phyloP scores from a whole-genome alignment of 1,140 invertebrate genomes.

The Polypedilum vanderplanki region DNA sequence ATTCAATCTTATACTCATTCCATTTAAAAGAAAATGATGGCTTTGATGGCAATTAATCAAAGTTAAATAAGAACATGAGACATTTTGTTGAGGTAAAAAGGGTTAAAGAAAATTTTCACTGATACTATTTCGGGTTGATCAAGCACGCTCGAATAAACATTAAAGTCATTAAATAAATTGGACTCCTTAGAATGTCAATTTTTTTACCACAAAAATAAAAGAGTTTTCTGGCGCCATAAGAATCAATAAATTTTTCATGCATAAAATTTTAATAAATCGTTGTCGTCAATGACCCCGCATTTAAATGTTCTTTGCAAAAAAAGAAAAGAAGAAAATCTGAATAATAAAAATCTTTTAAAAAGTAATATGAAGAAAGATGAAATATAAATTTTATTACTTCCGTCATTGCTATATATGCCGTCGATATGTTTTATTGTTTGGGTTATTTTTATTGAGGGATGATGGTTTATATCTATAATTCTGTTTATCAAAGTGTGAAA shows the following conservation, averaged over 20 bases:
- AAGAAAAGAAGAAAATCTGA: too few species aligned
- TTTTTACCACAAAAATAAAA: neutral
- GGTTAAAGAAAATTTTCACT: neutral
- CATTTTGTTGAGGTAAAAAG: neutral
- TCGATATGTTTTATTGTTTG: neutral
- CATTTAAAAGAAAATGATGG: neutral
- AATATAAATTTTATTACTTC: slow-evolving; percentile 25
- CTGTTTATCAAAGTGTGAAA: too few species aligned
- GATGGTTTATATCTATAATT: too few species aligned
- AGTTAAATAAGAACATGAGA: slow-evolving; percentile 19
- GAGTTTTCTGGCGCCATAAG: neutral
- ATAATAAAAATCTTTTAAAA: neutral
- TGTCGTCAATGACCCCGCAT: slow-evolving; percentile 1
- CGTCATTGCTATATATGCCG: neutral
- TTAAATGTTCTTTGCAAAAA: too few species aligned
- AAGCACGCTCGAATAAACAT: neutral
- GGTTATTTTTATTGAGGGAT: too few species aligned
- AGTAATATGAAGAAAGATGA: neutral
- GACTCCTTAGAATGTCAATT: too few species aligned
- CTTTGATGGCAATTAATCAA: slow-evolving; percentile 29
- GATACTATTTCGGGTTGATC: neutral
- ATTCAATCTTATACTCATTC: slow-evolving; percentile 4
- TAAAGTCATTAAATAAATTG: neutral
- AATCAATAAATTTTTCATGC: slow-evolving; percentile 27
- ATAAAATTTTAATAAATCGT: slow-evolving; percentile 28